phyloP scores from a whole-genome alignment of 1,140 invertebrate genomes.

The Philotrypesis tridentata region DNA sequence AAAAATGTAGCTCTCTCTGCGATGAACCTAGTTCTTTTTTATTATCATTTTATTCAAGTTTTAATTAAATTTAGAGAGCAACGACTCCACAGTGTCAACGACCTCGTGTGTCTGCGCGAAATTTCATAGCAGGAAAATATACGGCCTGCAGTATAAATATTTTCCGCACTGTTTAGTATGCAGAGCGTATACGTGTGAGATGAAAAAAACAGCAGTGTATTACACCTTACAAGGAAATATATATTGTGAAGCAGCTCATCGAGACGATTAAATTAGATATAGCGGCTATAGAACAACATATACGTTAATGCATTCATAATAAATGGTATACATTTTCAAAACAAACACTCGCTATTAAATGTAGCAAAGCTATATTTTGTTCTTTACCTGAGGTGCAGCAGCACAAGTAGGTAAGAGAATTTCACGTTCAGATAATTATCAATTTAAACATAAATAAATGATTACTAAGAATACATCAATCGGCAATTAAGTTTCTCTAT shows the following conservation, averaged over 20 bases:
- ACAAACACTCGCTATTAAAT: too few species aligned
- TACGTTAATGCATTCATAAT: background rate
- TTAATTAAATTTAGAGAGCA: background rate
- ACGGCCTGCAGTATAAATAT: background rate
- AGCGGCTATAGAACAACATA: too few species aligned
- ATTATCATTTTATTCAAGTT: too few species aligned
- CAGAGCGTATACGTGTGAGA: background rate
- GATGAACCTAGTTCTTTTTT: too few species aligned
- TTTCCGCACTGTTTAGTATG: conserved; percentile 4
- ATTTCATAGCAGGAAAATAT: background rate
- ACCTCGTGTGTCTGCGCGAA: background rate
- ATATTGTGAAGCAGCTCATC: background rate
- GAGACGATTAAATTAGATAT: background rate
- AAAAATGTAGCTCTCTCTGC: too few species aligned
- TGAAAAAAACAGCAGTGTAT: background rate
- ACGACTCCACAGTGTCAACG: background rate
- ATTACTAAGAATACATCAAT: too few species aligned
- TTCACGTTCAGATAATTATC: too few species aligned
- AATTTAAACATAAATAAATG: too few species aligned
- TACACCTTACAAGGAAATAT: background rate
- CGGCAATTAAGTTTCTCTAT: background rate
- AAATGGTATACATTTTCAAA: too few species aligned
- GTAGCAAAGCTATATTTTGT: background rate
- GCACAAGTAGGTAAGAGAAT: too few species aligned
- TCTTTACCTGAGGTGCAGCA: background rate